These are phyloP conservation scores for Saccopteryx leptura DNA, from an alignment of 2,113 vertebrate species.

Conservation along the genomic window DNA sequence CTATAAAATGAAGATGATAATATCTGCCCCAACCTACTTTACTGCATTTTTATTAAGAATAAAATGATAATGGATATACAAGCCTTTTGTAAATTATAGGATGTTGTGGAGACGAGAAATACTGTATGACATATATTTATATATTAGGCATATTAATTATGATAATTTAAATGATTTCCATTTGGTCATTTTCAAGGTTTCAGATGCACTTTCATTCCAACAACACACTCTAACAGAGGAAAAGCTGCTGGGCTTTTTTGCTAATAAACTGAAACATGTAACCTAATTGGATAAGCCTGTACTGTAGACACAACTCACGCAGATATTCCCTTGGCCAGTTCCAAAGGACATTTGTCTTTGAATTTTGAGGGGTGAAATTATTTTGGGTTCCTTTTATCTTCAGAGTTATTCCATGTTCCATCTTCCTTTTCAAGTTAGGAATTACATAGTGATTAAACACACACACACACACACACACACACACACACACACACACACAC, in stretches of 20 bases:
- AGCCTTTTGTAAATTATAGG: background rate
- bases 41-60: background rate
- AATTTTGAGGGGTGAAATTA: conserved; percentile 52
- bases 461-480: background rate
- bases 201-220: background rate
- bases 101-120: background rate
- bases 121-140: background rate
- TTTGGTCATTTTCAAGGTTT: background rate
- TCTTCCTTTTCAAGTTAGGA: conserved; percentile 67
- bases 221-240: background rate
- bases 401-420: conserved; percentile 68
- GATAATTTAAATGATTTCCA: conserved; percentile 22
- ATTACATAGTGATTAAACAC: conserved; percentile 68
- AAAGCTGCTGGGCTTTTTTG: background rate
- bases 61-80: background rate
- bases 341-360: conserved; percentile 49
- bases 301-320: background rate
- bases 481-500: too few relatives aligned
- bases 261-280: conserved; percentile 33
- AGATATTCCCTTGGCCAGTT: background rate
- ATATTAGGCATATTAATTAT: background rate
- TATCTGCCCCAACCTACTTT: background rate
- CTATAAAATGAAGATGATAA: conserved; percentile 12
- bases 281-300: background rate
- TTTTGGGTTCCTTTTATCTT: conserved; percentile 69